Percentiles rank a stretch among this genome's conserved stretches.
These are phyloP conservation scores for Pristionchus arcanus DNA, from an alignment of 2,888 invertebrate species.

Conservation along the genomic window DNA sequence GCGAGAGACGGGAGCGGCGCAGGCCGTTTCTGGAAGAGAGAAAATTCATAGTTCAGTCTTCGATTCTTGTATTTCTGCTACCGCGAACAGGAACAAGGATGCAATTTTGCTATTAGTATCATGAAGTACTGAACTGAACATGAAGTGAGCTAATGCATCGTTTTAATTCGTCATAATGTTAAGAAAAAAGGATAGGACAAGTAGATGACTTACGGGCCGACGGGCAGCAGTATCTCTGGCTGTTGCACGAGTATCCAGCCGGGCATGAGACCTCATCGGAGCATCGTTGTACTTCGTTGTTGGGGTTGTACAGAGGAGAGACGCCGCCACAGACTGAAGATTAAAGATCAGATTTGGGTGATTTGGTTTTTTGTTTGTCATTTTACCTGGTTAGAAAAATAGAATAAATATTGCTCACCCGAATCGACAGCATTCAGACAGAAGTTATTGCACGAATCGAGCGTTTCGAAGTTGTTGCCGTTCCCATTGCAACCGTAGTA, in stretches of 20 bases:
- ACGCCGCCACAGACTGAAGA: slow-evolving; percentile 74
- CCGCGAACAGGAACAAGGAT: too few species aligned
- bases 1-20: slow-evolving; percentile 69
- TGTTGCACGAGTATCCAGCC: slow-evolving; percentile 74
- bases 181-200: too few species aligned
- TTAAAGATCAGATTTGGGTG: not conserved
- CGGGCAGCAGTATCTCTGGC: slow-evolving; percentile 75
- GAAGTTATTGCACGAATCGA: slow-evolving; percentile 72
- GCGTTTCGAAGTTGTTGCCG: slow-evolving; percentile 75
- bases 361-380: not conserved
- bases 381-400: not conserved
- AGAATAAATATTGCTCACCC: slow-evolving; percentile 57
- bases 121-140: too few species aligned
- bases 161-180: too few species aligned
- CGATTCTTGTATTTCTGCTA: too few species aligned
- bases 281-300: slow-evolving; percentile 74
- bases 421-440: slow-evolving; percentile 73
- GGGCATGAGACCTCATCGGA: slow-evolving; percentile 73
- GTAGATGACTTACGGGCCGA: slow-evolving; percentile 55
- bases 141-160: too few species aligned
- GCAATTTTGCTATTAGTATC: too few species aligned
- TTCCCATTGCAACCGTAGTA: slow-evolving; percentile 77
- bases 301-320: slow-evolving; percentile 74
- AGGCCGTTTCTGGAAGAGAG: slow-evolving; percentile 69
- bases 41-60: not conserved